Evolutionary conservation across 2,797 vertebrate species (phyloP).

Genomic region (Periparus ater): DNA sequence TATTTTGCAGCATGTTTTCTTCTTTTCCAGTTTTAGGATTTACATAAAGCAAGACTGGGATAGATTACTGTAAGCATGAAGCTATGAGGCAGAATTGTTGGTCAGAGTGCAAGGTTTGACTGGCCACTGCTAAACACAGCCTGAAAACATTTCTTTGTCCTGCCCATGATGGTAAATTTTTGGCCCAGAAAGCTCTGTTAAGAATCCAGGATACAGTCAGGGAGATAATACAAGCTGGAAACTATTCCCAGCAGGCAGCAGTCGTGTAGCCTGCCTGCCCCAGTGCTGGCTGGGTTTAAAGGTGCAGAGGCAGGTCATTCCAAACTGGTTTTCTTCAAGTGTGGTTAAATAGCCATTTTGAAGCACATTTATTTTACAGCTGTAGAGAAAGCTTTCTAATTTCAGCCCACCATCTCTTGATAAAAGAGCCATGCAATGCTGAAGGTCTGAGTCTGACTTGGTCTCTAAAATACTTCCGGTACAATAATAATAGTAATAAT

Average conservation of each 20-base stretch:
- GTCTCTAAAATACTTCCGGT: background rate
- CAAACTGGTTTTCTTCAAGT: background rate
- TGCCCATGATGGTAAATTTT: background rate
- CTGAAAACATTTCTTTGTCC: background rate
- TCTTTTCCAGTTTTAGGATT: background rate
- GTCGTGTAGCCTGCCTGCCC: background rate
- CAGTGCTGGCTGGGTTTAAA: background rate
- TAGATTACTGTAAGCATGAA: background rate
- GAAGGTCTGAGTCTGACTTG: background rate
- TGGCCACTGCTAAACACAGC: background rate
- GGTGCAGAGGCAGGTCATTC: background rate
- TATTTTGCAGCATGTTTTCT: background rate
- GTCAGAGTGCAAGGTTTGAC: background rate
- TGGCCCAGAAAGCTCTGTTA: background rate
- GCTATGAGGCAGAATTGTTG: background rate
- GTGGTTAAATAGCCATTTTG: background rate
- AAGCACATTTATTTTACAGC: background rate
- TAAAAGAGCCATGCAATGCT: background rate
- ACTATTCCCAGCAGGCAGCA: background rate
- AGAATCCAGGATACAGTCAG: background rate
- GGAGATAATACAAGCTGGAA: background rate
- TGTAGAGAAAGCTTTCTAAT: background rate
- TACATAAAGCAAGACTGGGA: background rate
- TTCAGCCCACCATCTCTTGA: background rate
- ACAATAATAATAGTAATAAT: background rate